Evolutionary conservation across 2,888 invertebrate genomes (phyloP).

Genomic region (Ornithoptera priamus): DNA sequence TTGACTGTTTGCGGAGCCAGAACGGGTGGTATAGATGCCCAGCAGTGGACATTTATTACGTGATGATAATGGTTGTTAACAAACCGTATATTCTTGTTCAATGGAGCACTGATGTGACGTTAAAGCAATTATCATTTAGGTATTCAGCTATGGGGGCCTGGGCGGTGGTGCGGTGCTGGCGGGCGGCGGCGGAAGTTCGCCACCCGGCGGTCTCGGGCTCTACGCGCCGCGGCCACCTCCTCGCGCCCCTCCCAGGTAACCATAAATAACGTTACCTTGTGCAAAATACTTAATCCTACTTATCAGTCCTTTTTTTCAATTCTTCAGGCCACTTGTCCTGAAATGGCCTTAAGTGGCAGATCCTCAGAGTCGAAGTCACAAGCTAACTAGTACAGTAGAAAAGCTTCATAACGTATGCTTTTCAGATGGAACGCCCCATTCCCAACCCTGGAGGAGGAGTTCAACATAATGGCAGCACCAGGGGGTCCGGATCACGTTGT

Average conservation of each 20-base stretch:
- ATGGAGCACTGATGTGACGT: no score
- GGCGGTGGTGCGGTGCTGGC: slow-evolving; percentile 68
- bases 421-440: slow-evolving; percentile 93
- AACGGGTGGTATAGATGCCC: no score
- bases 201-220: slow-evolving; percentile 68
- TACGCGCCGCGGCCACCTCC: slow-evolving; percentile 68
- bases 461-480: slow-evolving; percentile 92
- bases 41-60: no score
- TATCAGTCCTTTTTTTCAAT: no score
- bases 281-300: no score
- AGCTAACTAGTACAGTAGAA: no score
- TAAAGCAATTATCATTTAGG: slow-evolving; percentile 73
- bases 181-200: slow-evolving; percentile 60
- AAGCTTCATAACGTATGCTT: background rate
- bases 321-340: no score
- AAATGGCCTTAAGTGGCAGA: no score
- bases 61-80: no score
- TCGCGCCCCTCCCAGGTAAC: slow-evolving; percentile 62
- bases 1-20: background rate
- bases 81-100: no score
- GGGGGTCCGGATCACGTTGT: slow-evolving; percentile 84
- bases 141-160: slow-evolving; percentile 87
- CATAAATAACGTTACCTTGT: no score
- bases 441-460: slow-evolving; percentile 95
- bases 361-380: no score